These are phyloP conservation scores for Seladonia tumulorum DNA, from an alignment of 2,888 invertebrate species.

Conservation along the genomic window DNA sequence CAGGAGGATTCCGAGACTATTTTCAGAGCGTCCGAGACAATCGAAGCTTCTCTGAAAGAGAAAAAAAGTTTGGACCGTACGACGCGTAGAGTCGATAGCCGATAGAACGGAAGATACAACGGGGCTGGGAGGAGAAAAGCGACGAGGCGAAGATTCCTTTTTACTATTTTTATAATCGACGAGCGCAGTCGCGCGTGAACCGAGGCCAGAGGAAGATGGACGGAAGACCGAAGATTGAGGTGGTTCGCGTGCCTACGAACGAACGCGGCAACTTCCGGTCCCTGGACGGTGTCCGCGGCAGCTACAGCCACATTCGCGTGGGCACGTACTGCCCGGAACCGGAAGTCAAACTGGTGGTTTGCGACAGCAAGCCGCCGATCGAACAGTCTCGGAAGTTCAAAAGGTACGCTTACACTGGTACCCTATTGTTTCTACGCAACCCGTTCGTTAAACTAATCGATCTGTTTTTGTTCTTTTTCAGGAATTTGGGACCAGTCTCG, in stretches of 20 bases:
- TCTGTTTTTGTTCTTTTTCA: constrained; percentile 60
- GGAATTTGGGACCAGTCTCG: constrained; percentile 83
- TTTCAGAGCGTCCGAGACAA: constrained; percentile 40
- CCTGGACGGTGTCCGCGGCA: constrained; percentile 79
- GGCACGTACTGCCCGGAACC: constrained; percentile 81
- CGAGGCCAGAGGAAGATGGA: constrained; percentile 39
- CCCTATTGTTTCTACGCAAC: background rate
- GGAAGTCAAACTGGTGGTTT: constrained; percentile 71
- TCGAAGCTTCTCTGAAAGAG: constrained; percentile 35
- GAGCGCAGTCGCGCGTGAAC: background rate
- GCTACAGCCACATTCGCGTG: constrained; percentile 80
- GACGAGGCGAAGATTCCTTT: background rate
- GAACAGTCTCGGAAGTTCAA: constrained; percentile 80
- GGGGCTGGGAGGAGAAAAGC: too few species aligned
- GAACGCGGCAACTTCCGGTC: constrained; percentile 80
- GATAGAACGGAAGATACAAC: background rate
- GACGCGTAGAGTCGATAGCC: background rate
- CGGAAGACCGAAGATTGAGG: constrained; percentile 80
- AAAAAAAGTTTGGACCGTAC: constrained; percentile 39
- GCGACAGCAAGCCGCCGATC: constrained; percentile 78
- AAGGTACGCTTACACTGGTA: constrained; percentile 66
- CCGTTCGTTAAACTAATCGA: background rate
- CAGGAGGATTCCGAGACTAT: constrained; percentile 48
- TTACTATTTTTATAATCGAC: constrained; percentile 20
- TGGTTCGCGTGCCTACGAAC: constrained; percentile 80